Percentiles rank a stretch among this genome's conserved stretches.
Conservation (phyloP, 2,113 vertebrate species). For the Tretioscincus oriximinensis region DNA sequence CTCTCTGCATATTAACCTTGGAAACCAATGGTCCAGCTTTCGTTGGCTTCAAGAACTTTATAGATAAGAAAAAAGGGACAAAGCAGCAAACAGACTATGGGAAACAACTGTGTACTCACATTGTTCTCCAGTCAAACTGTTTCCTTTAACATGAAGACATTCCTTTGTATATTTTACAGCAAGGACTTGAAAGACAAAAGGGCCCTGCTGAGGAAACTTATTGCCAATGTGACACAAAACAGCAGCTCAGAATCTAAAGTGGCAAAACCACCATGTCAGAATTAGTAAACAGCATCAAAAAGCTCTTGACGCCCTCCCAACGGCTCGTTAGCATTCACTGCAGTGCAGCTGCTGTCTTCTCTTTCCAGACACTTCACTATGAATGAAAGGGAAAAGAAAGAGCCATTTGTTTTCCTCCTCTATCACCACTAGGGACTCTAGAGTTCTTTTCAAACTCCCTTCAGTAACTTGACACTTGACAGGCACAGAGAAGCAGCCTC, state of each 20-base stretch:
- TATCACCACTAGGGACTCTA: conserved; percentile 11
- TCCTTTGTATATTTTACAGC: conserved; percentile 1
- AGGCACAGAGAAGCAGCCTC: background rate
- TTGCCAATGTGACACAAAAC: conserved; percentile 4
- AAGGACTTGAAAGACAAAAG: background rate
- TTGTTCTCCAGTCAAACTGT: background rate
- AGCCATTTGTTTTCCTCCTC: background rate
- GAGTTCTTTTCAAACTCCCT: conserved; percentile 4
- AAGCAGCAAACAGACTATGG: background rate
- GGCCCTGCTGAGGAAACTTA: conserved; percentile 22
- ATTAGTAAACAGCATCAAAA: conserved; percentile 11
- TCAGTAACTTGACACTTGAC: background rate
- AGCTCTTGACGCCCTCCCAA: background rate
- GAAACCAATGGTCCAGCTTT: background rate
- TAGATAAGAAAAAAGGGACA: background rate
- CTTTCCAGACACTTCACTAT: background rate
- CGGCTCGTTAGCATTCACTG: background rate
- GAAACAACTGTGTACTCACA: background rate
- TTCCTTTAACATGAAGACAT: conserved; percentile 16
- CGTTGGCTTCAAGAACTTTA: background rate
- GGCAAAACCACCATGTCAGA: conserved; percentile 12
- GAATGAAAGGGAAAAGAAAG: background rate
- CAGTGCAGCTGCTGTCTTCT: background rate
- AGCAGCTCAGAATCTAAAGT: conserved; percentile 12
- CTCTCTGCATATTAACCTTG: background rate